A percentile compares a stretch with the other conserved stretches of the same genome.
phyloP scores from a whole-genome alignment of 2,113 vertebrate species.

The Catharus bicknelli region DNA sequence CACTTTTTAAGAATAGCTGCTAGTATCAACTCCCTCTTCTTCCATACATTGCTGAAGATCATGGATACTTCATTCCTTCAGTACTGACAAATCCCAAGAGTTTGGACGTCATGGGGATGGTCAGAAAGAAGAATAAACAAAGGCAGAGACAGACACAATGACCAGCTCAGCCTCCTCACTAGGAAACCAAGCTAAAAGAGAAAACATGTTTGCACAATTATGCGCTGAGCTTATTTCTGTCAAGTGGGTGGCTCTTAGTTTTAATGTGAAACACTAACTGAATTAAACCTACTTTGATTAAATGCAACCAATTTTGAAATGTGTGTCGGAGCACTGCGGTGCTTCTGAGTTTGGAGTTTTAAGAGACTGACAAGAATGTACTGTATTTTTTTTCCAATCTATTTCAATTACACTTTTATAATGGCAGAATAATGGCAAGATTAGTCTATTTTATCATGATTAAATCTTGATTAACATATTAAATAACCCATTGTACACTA shows the following conservation, averaged over 20 bases:
- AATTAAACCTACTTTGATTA: background rate
- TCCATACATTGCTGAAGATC: background rate
- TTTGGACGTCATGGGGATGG: background rate
- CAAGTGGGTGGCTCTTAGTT: background rate
- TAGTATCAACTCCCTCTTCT: background rate
- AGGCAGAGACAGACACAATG: background rate
- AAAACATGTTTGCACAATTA: background rate
- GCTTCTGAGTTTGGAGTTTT: background rate
- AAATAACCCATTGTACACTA: conserved; percentile 58
- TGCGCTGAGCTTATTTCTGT: background rate
- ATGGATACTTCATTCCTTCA: background rate
- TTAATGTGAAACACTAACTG: background rate
- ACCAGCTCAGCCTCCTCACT: background rate
- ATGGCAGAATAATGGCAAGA: conserved; percentile 40
- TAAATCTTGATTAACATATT: conserved; percentile 65
- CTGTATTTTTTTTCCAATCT: conserved; percentile 35
- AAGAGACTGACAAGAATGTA: background rate
- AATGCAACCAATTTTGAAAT: background rate
- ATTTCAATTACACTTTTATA: conserved; percentile 56
- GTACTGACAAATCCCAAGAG: background rate
- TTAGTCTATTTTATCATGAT: conserved; percentile 58
- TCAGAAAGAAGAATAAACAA: background rate
- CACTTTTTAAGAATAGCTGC: background rate
- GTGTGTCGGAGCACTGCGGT: background rate
- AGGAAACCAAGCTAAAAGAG: background rate